Evolutionary conservation across 2,888 invertebrate species (phyloP).

Genomic region (Heteromyza rotundicornis): DNA sequence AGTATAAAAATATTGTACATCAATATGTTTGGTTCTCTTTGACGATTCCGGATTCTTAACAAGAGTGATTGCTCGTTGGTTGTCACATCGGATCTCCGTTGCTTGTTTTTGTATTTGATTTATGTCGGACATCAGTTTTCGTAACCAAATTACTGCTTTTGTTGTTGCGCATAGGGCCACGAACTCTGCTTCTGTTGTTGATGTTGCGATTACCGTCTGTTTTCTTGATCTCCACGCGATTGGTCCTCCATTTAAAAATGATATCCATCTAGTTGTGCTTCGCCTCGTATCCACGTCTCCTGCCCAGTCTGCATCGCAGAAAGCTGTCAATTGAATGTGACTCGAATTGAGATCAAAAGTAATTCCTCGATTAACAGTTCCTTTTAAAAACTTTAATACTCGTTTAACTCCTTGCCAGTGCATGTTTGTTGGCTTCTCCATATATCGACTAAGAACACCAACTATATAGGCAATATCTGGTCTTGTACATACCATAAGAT

Average conservation of each 20-base stretch:
- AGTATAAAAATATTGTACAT: conserved; percentile 23
- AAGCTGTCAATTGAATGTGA: not conserved
- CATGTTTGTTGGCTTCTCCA: conserved; percentile 21
- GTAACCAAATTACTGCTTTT: not conserved
- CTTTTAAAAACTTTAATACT: conserved; percentile 27
- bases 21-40: conserved; percentile 25
- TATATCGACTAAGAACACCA: conserved; percentile 17
- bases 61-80: conserved; percentile 22
- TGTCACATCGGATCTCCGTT: conserved; percentile 16
- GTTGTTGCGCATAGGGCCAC: conserved; percentile 13
- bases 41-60: conserved; percentile 26
- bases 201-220: conserved; percentile 11
- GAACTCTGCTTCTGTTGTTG: conserved; percentile 10
- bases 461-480: conserved; percentile 24
- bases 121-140: conserved; percentile 9
- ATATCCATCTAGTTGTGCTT: conserved; percentile 15
- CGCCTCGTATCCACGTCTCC: conserved; percentile 12
- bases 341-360: conserved; percentile 10
- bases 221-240: conserved; percentile 1
- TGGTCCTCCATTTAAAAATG: conserved; percentile 15
- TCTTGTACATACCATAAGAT: conserved; percentile 21
- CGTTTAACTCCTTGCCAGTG: conserved; percentile 30
- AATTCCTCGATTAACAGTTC: conserved; percentile 21
- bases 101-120: not conserved
- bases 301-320: conserved; percentile 19